These are phyloP conservation scores for Poeciliopsis infans DNA, from an alignment of 2,797 vertebrate species.

Conservation along the genomic window DNA sequence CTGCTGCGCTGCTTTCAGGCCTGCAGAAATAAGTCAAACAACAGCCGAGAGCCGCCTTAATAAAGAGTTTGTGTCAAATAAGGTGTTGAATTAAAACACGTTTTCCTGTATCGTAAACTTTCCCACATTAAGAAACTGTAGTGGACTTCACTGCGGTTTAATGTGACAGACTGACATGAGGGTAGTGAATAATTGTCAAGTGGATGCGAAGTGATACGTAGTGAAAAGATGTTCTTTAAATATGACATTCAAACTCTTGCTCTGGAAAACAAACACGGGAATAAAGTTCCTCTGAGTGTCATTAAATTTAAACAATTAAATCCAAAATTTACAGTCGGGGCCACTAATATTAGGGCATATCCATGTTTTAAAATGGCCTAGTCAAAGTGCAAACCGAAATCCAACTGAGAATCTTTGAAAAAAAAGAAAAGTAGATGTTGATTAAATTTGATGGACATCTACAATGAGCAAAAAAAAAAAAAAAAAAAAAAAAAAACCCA, in stretches of 20 bases:
- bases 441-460: background rate
- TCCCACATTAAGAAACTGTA: background rate
- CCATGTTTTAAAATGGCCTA: background rate
- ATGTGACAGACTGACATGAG: background rate
- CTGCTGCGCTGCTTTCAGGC: constrained; percentile 32
- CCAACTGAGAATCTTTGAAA: background rate
- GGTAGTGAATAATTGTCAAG: background rate
- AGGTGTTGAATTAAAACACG: constrained; percentile 12
- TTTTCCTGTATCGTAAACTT: background rate
- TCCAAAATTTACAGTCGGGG: too few species aligned
- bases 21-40: constrained; percentile 17
- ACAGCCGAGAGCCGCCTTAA: constrained; percentile 8
- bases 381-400: background rate
- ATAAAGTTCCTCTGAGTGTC: background rate
- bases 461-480: background rate
- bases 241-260: background rate
- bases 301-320: too few species aligned
- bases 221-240: background rate
- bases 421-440: background rate
- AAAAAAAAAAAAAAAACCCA: too few species aligned
- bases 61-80: constrained; percentile 20
- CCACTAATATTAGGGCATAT: background rate
- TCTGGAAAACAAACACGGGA: background rate
- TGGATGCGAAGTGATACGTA: background rate
- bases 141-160: background rate